Conservation (phyloP, 1,140 invertebrate genomes). For the Aricia agestis region DNA sequence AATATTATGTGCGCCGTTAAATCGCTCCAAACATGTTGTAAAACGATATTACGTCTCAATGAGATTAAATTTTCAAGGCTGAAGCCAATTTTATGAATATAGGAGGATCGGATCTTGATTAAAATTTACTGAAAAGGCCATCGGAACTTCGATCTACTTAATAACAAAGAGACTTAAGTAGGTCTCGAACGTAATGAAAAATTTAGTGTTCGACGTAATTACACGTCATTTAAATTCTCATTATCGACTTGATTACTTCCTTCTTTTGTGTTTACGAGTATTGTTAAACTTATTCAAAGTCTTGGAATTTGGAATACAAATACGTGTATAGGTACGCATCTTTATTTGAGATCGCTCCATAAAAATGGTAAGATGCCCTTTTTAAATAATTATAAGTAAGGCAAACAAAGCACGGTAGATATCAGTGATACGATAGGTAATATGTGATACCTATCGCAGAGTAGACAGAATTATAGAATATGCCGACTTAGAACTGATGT, state of each 20-base stretch:
- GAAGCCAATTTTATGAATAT: slow-evolving; percentile 25
- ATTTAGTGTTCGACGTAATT: slow-evolving; percentile 13
- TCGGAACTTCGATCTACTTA: slow-evolving; percentile 19
- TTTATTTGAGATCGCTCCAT: too few species aligned
- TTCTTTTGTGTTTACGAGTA: not conserved
- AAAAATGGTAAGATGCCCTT: too few species aligned
- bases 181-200: slow-evolving; percentile 20
- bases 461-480: too few species aligned
- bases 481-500: too few species aligned
- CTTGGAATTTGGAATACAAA: not conserved
- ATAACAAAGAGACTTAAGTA: slow-evolving; percentile 22
- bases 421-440: too few species aligned
- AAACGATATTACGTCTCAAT: slow-evolving; percentile 20
- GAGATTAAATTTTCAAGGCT: slow-evolving; percentile 21
- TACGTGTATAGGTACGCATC: too few species aligned
- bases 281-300: not conserved
- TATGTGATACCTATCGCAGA: too few species aligned
- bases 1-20: slow-evolving; percentile 12
- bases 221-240: slow-evolving; percentile 5
- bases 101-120: slow-evolving; percentile 30
- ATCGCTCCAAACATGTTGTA: slow-evolving; percentile 20
- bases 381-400: too few species aligned
- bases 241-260: not conserved
- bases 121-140: slow-evolving; percentile 29
- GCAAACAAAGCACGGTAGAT: too few species aligned